Conservation (phyloP, 2,797 vertebrate species). For the Lepus townsendii region DNA sequence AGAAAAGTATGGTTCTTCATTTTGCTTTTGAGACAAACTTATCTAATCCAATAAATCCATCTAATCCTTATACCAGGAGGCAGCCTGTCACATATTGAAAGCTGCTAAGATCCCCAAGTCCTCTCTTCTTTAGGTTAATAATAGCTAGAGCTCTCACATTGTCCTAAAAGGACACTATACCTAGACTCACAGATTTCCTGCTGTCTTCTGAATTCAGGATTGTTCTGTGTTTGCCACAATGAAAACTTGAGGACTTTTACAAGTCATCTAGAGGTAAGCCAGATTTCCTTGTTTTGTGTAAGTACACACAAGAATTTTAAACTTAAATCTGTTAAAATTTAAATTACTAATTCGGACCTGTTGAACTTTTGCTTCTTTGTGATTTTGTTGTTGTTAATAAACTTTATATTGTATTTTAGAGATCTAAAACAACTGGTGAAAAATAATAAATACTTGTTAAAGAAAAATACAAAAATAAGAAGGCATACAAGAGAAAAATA, state of each 20-base stretch:
- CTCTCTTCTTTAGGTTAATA: not conserved
- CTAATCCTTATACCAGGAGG: not conserved
- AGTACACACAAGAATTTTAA: not conserved
- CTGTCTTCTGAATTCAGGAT: not conserved
- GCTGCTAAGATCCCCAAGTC: not conserved
- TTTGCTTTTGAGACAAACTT: not conserved
- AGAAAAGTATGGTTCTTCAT: slow-evolving; percentile 35
- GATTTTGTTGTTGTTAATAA: not conserved
- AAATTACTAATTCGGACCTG: not conserved
- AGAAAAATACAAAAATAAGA: not conserved
- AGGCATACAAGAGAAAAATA: not conserved
- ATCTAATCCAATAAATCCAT: not conserved
- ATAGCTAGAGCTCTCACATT: not conserved
- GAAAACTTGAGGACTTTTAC: not conserved
- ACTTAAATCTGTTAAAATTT: not conserved
- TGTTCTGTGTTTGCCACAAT: not conserved
- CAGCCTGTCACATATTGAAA: not conserved
- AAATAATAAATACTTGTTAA: slow-evolving; percentile 7
- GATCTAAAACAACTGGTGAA: not conserved
- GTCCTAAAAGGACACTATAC: not conserved
- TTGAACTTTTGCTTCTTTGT: not conserved
- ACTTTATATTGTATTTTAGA: not conserved
- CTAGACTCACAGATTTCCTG: not conserved
- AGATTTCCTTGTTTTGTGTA: not conserved
- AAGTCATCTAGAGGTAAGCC: not conserved